A percentile compares a stretch with the other conserved stretches of the same genome.
Conservation (phyloP, 30 jellyfish, hydroid and myxozoan species). For the Mastigias papua region DNA sequence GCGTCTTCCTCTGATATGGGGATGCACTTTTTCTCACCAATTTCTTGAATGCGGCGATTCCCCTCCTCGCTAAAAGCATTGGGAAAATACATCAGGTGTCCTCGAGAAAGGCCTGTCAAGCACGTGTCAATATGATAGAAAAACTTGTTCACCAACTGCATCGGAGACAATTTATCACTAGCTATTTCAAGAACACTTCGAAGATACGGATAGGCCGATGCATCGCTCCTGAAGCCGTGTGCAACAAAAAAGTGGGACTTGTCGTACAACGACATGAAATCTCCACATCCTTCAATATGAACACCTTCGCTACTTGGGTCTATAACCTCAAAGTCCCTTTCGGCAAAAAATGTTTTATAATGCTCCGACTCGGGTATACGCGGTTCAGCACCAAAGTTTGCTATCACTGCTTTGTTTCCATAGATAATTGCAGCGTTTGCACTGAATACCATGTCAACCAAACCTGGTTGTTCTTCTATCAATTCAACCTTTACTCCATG, state of each 20-base stretch:
- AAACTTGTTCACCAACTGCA: slow-evolving; percentile 66
- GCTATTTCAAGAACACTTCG: slow-evolving; percentile 39
- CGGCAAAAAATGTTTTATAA: slow-evolving; percentile 64
- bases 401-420: slow-evolving; percentile 59
- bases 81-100: slow-evolving; percentile 75
- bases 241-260: slow-evolving; percentile 71
- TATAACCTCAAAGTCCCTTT: slow-evolving; percentile 70
- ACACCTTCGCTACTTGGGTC: slow-evolving; percentile 70
- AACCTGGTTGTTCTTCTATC: slow-evolving; percentile 65
- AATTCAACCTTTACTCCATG: slow-evolving; percentile 56
- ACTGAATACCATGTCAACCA: slow-evolving; percentile 73
- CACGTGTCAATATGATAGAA: slow-evolving; percentile 78
- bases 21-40: slow-evolving; percentile 55
- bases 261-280: slow-evolving; percentile 72
- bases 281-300: slow-evolving; percentile 80
- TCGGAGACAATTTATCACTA: slow-evolving; percentile 33
- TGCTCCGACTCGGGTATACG: slow-evolving; percentile 62
- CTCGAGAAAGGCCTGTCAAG: slow-evolving; percentile 67
- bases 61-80: slow-evolving; percentile 71
- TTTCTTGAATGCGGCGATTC: slow-evolving; percentile 52
- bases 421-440: slow-evolving; percentile 71
- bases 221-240: slow-evolving; percentile 72
- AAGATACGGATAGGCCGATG: slow-evolving; percentile 69
- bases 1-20: slow-evolving; percentile 72
- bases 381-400: slow-evolving; percentile 75